Conservation (phyloP, 2,888 invertebrate species). For the Steinernema carpocapsae region DNA sequence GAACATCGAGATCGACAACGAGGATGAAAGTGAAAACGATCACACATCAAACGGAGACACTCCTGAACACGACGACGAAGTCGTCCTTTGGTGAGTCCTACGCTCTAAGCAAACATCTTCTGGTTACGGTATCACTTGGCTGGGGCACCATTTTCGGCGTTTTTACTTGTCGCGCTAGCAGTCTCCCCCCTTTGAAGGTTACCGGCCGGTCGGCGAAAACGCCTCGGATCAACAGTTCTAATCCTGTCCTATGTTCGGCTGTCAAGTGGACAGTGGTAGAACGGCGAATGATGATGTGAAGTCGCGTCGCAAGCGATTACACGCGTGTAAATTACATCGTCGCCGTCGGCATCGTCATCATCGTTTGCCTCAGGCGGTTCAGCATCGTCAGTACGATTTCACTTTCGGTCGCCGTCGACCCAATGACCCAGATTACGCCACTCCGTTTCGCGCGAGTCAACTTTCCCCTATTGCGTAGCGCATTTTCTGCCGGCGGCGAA, state of each 20-base stretch:
- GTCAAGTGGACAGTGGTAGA: slow-evolving; percentile 32
- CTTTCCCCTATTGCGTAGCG: slow-evolving; percentile 35
- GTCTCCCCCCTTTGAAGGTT: not conserved
- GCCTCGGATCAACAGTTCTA: not conserved
- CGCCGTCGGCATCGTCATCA: slow-evolving; percentile 35
- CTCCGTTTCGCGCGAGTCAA: slow-evolving; percentile 36
- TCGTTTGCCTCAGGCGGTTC: slow-evolving; percentile 31
- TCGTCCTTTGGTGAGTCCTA: not conserved
- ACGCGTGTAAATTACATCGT: slow-evolving; percentile 35
- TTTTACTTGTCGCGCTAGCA: not conserved
- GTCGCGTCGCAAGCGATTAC: slow-evolving; percentile 34
- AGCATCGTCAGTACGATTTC: slow-evolving; percentile 34
- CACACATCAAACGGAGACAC: slow-evolving; percentile 3
- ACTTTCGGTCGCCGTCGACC: slow-evolving; percentile 39
- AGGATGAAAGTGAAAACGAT: slow-evolving; percentile 39
- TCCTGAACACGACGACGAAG: not conserved
- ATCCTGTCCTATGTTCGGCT: slow-evolving; percentile 2
- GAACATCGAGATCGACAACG: slow-evolving; percentile 7
- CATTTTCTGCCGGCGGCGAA: slow-evolving; percentile 29
- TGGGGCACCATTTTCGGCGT: not conserved
- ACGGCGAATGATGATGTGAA: slow-evolving; percentile 34
- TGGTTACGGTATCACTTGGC: slow-evolving; percentile 4
- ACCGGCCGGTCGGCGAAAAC: not conserved
- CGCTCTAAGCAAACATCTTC: not conserved
- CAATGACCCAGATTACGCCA: slow-evolving; percentile 55